phyloP scores from a whole-genome alignment of 2,888 invertebrate genomes.

The Alloplasta piceator region DNA sequence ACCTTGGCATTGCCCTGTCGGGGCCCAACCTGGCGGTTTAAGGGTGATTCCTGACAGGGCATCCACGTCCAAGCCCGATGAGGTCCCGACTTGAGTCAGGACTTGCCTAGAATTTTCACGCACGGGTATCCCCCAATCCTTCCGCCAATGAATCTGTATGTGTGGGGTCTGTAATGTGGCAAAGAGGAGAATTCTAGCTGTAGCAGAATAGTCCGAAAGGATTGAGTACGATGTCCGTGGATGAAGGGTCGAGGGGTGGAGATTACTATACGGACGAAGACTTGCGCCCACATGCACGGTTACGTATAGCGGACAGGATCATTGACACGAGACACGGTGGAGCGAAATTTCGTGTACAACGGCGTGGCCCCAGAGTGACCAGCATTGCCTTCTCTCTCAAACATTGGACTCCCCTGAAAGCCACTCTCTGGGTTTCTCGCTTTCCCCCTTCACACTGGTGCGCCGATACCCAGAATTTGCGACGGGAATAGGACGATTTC shows the following conservation, averaged over 20 bases:
- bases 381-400: slow-evolving; percentile 34
- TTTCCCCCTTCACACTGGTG: slow-evolving; percentile 48
- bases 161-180: neutral
- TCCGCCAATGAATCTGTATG: too few species aligned
- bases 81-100: too few species aligned
- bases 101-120: too few species aligned
- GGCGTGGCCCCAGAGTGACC: slow-evolving; percentile 49
- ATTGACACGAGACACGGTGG: slow-evolving; percentile 41
- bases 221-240: slow-evolving; percentile 41
- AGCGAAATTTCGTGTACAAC: slow-evolving; percentile 57
- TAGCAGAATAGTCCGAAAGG: slow-evolving; percentile 18
- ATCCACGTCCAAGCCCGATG: too few species aligned
- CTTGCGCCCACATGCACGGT: slow-evolving; percentile 58
- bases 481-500: slow-evolving; percentile 70
- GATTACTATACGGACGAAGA: slow-evolving; percentile 60
- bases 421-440: slow-evolving; percentile 73
- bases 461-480: slow-evolving; percentile 52
- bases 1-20: too few species aligned
- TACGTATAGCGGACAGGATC: slow-evolving; percentile 16
- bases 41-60: too few species aligned
- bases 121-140: slow-evolving; percentile 82
- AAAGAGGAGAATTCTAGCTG: slow-evolving; percentile 4
- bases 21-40: too few species aligned
- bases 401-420: slow-evolving; percentile 56
- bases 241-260: slow-evolving; percentile 41